phyloP scores from a whole-genome alignment of 2,888 invertebrate genomes.

The Yponomeuta malinellus region DNA sequence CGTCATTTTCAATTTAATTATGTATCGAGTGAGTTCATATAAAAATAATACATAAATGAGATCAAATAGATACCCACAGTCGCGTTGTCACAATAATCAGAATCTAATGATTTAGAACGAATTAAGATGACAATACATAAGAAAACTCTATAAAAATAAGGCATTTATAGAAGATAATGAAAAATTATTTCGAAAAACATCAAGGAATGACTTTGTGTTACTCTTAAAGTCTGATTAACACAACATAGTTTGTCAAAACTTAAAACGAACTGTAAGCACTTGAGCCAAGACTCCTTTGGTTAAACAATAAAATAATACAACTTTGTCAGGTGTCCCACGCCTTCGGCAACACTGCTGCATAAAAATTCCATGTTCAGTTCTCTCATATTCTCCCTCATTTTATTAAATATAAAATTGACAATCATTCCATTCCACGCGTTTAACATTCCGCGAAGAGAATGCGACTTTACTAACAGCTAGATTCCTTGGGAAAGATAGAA shows the following conservation, averaged over 20 bases:
- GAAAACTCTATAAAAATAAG: slow-evolving; percentile 2
- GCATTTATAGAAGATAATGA: background rate
- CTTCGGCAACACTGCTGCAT: background rate
- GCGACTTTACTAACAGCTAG: slow-evolving; percentile 9
- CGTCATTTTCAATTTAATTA: slow-evolving; percentile 34
- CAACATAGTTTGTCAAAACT: background rate
- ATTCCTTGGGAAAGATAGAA: slow-evolving; percentile 12
- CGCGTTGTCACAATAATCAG: slow-evolving; percentile 40
- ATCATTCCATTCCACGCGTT: slow-evolving; percentile 3
- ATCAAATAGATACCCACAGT: slow-evolving; percentile 53
- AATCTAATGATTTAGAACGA: slow-evolving; percentile 36
- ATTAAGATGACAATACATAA: slow-evolving; percentile 32
- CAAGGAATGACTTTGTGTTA: slow-evolving; percentile 4
- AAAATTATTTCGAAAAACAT: slow-evolving; percentile 3
- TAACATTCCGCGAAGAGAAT: slow-evolving; percentile 5
- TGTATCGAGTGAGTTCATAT: slow-evolving; percentile 32
- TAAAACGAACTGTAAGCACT: background rate
- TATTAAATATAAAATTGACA: slow-evolving; percentile 10
- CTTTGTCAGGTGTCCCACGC: background rate
- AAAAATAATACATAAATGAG: slow-evolving; percentile 63
- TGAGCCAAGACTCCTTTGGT: slow-evolving; percentile 9
- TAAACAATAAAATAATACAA: slow-evolving; percentile 2
- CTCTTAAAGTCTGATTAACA: slow-evolving; percentile 7
- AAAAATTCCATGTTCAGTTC: slow-evolving; percentile 5
- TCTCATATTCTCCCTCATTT: slow-evolving; percentile 1